Evolutionary conservation across 2,113 vertebrate genomes (phyloP), one percentile per base, ranked within the genome.

Genomic region (Prunella himalayana): DNA sequence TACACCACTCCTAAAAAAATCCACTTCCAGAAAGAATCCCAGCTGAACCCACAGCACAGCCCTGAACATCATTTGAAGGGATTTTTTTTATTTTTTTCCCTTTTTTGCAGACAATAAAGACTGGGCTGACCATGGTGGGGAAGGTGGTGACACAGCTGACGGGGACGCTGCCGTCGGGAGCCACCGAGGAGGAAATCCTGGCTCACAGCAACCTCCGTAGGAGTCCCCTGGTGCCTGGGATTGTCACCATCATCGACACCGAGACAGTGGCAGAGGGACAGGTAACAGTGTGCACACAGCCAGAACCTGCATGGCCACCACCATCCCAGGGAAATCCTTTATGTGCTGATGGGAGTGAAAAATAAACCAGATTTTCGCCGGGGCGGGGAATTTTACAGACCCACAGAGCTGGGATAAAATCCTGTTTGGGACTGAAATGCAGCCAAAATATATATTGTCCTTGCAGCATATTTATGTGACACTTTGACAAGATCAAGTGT

Each of bases 101-200:
- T 24, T 56, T 53, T 65, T 7, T 85, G 23, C 63, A 99, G 99
- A 99, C 99, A 0, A 96, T 99, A 79, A 99, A 99, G 98, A 99
- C 99, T 1, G 99, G 99, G 47, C 98, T 99, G 91, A 99, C 99
- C 0, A 99, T 99, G 99, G 99, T 99, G 94, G 99, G 99, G 41
- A 99, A 99, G 94, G 99, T 99, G 19, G 99, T 99, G 66, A 99
- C 99, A 0, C 99, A 99, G 97, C 97, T 99, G 61, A 99, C 99
- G 3, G 99, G 99, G 59, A 99, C 99, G 0, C 66, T 99, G 60
- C 99, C 99, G 7, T 98, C 99, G 4, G 99, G 98, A 50, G 97
- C 98, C 17, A 98, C 97, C 0, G 99, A 99, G 31, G 99, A 99
- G 82, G 99, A 99, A 18, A 96, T 98, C 23, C 94, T 99, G 28